Conservation (phyloP, 2,113 vertebrate species). For the Oenanthe melanoleuca region DNA sequence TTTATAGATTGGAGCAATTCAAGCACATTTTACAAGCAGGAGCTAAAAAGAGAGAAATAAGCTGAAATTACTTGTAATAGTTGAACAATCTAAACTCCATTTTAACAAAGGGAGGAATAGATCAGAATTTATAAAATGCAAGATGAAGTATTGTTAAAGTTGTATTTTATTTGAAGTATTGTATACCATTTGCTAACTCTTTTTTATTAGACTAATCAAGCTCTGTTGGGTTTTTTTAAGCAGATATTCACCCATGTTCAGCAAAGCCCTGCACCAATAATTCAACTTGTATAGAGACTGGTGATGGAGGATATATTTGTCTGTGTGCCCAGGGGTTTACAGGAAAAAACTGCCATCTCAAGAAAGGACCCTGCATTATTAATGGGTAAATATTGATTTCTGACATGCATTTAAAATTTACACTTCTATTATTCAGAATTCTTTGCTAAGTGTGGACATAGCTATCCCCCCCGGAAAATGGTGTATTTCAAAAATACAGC, state of each 20-base stretch:
- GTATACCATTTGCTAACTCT: not conserved
- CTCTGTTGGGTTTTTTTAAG: not conserved
- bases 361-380: conserved; percentile 79
- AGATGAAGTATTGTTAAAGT: not conserved
- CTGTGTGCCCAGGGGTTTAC: conserved; percentile 82
- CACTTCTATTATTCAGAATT: not conserved
- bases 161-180: not conserved
- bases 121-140: not conserved
- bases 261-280: conserved; percentile 85
- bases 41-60: not conserved
- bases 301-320: conserved; percentile 83
- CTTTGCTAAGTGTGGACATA: not conserved
- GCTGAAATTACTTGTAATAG: not conserved
- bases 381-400: conserved; percentile 80
- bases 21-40: not conserved
- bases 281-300: conserved; percentile 86
- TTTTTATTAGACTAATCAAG: not conserved
- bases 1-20: not conserved
- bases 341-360: conserved; percentile 82
- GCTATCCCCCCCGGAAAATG: not conserved
- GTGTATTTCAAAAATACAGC: not conserved
- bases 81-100: not conserved
- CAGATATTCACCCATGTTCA: conserved; percentile 85
- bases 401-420: not conserved
- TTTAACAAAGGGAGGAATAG: not conserved